phyloP scores from a whole-genome alignment of 2,113 vertebrate genomes.

The Tragelaphus scriptus region DNA sequence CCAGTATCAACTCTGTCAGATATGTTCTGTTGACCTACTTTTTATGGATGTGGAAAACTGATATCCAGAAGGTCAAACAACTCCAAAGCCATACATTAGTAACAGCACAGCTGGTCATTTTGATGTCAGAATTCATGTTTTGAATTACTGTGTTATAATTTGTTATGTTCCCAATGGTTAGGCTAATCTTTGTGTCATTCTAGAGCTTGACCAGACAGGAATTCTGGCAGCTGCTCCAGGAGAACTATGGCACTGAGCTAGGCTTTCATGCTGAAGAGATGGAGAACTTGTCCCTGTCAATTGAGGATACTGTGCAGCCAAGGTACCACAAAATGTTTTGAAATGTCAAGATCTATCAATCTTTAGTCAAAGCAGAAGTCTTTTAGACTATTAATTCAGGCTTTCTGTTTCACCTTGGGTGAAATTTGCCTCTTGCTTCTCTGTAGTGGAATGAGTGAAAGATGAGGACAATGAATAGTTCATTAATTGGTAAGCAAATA shows the following conservation, averaged over 20 bases:
- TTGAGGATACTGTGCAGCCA: constrained; percentile 82
- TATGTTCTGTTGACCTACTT: neutral
- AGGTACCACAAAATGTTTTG: constrained; percentile 79
- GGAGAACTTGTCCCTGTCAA: constrained; percentile 84
- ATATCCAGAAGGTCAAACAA: neutral
- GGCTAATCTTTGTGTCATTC: constrained; percentile 39
- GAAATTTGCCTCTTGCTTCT: neutral
- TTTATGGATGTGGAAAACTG: constrained; percentile 14
- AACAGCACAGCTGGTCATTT: neutral
- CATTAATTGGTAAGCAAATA: neutral
- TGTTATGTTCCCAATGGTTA: neutral
- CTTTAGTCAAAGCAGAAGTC: neutral
- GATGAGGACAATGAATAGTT: neutral
- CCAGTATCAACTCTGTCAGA: neutral
- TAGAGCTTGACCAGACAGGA: constrained; percentile 88
- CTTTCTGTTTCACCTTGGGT: neutral
- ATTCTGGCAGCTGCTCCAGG: constrained; percentile 92
- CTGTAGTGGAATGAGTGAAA: neutral
- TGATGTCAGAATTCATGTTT: neutral
- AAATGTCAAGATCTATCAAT: neutral
- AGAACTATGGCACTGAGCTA: constrained; percentile 93
- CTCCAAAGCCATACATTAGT: neutral
- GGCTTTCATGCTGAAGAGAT: constrained; percentile 94
- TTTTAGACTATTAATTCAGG: constrained; percentile 6
- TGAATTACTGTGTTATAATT: neutral